Evolutionary conservation across 2,797 vertebrate species (phyloP).

Genomic region (Oreonectes daqikongensis): DNA sequence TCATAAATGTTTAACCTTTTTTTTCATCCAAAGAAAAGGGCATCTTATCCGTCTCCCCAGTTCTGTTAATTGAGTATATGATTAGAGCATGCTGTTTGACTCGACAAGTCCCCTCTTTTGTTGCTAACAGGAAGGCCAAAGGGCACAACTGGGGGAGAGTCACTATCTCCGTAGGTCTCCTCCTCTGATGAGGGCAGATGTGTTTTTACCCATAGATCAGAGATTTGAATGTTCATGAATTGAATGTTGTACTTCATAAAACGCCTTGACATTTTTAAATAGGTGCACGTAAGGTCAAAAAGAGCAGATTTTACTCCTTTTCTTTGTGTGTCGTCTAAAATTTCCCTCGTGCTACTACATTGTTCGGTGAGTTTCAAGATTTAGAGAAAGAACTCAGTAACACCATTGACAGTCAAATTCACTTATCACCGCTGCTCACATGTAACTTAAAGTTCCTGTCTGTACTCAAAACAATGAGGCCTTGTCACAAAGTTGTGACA

Average conservation of each 20-base stretch:
- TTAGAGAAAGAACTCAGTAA: not conserved
- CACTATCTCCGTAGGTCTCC: conserved; percentile 38
- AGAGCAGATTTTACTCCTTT: not conserved
- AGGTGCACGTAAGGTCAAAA: not conserved
- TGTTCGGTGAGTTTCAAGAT: not conserved
- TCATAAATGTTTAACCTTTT: conserved; percentile 69
- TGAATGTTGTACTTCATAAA: not conserved
- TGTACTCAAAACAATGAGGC: conserved; percentile 27
- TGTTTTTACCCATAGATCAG: too few species aligned
- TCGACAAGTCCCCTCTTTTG: conserved; percentile 60
- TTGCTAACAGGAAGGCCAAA: conserved; percentile 52
- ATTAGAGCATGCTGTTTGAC: conserved; percentile 65
- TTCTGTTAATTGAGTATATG: conserved; percentile 64
- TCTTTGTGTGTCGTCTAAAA: not conserved
- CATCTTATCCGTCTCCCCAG: conserved; percentile 61
- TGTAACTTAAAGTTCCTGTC: conserved; percentile 15
- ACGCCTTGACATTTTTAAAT: not conserved
- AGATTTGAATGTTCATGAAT: not conserved
- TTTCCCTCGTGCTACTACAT: not conserved
- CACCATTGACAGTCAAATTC: conserved; percentile 17
- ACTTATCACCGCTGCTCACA: conserved; percentile 15
- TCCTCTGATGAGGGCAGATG: conserved; percentile 8
- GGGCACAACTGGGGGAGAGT: conserved; percentile 39
- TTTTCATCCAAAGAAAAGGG: conserved; percentile 65
- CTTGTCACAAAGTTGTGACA: conserved; percentile 36